Base-by-base conservation (phyloP, 2,797 vertebrate species). In the Microctenopoma steveboyesi region DNA sequence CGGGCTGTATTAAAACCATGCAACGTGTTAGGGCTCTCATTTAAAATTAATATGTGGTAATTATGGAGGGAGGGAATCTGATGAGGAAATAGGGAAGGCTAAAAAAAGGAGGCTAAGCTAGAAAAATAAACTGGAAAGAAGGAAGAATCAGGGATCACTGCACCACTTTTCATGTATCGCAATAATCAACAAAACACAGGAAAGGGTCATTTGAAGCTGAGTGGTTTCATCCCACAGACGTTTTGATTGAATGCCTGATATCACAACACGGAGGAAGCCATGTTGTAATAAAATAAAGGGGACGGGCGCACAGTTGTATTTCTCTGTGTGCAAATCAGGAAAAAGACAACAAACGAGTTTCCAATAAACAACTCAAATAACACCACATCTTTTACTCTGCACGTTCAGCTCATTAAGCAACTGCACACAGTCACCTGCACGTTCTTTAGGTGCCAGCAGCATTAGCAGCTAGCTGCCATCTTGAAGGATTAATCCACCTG, bases 11-110 rank as follows among this genome's bases (percentile, higher is more conserved):
- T 97, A 97, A 97, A 97, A 95, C 94, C 95, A 94, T 96, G 96
- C 96, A 96, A 96, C 80, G 94, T 94, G 95, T 97, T 96, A 96
- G 94, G 94, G 93, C 94, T 95, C 95, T 98, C 96, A 97, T 98
- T 97, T 97, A 97, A 97, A 96, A 97, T 97, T 96, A 97, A 97
- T 98, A 97, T 96, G 94, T 96, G 94, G 95, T 97, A 96, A 97
- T 98, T 97, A 97, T 95, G 87, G 89, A 90, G 88, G 90, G 86
- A 91, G 88, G 86, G 78, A 79, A 87, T 89, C 81, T 84, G 88
- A 88, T 83, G 81, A 81, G 77, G 75, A 82, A 86, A 88, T 74
- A 66, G 43, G 49, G 64, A 66, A 81, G 83, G 77, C 76, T 81
- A 78, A 18, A 67, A 63, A 82, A 80, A 82, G 69, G 75, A 76